Base-by-base conservation (phyloP, 1,140 invertebrate species). In the Monochamus saltuarius region DNA sequence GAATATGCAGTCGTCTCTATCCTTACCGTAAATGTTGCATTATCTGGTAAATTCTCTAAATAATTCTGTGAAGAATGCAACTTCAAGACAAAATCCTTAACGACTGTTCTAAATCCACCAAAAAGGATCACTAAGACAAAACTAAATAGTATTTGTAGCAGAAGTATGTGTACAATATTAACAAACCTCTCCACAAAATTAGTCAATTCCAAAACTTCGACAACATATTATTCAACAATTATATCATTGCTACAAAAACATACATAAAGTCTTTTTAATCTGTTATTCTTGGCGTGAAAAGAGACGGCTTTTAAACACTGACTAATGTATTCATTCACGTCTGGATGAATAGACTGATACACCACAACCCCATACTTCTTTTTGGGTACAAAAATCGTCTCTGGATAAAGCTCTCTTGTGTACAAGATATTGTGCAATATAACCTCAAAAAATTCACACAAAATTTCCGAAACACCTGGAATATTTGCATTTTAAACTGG, bases 391-490 rank as follows among this genome's bases (percentile, higher is more conserved):
- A 83, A 85, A 65, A 83, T 80, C 64, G 78, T 75, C 22, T 78
- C 69, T 0, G 83, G 82, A 71, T 85, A 85, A 17, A 84, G 61
- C 68, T 83, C 80, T 54, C 80, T 74, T 14, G 69, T 66, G 60
- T 79, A 82, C 0, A 84, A 56, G 47, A 83, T 77, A 49, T 75
- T 78, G 62, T 84, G 78, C 47, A 85, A 75, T 9, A 77, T 75
- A 7, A 83, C 76, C 75, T 85, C 82, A 9, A 84, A 65, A 71
- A 83, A 83, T 70, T 85, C 82, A 51, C 65, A 59, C 34, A 73
- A 55, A 43, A 73, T 45, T 58, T 74, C 67, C 10, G 58, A 29
- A 40, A 62, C 34, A 46, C 34, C 67, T 71, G 38, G 50, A 56
- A 60, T 10, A 60, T 42, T 6, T 29, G 2, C 2, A 6, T 29